Evolutionary conservation across 2,797 vertebrate species (phyloP), one percentile per base, ranked within the genome.

Genomic region (Rhinatrema bivittatum): DNA sequence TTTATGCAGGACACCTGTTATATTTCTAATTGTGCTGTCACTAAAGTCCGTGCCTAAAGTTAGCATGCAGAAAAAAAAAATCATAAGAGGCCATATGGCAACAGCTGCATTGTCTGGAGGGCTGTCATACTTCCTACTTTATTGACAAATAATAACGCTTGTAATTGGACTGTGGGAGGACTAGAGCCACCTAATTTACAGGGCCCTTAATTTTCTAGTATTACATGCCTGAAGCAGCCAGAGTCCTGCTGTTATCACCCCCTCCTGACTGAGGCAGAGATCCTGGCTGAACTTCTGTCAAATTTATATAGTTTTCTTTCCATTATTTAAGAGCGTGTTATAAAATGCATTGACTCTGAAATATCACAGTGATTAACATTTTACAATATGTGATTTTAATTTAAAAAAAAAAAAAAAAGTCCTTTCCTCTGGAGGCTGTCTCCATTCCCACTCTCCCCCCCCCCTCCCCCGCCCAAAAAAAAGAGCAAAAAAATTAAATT

Each of bases 61-160:
- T 56, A 29, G 0, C 29, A 51, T n/a, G n/a, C n/a, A n/a, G n/a
- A 50, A 59, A 16, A 14, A 50, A 62, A 40, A 56, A 21, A 46
- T 60, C 34, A 3, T 19, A 15, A 8, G 30, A n/a, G 48, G 56
- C 56, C 58, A 67, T 62, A 53, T 59, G 50, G 54, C 32, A 68
- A 42, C 54, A 50, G 53, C 68, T 70, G 60, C 44, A 50, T 63
- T 71, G 58, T 68, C 62, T 68, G 33, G 66, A 68, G 45, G 45
- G 42, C 30, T 48, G 55, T 27, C 36, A 65, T 67, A 64, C 67
- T 60, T 66, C 41, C 15, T 53, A 31, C 47, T 74, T 76, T 67
- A 79, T 66, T 69, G 67, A 72, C 62, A 73, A 77, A 76, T 70
- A 68, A 71, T 76, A 72, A 72, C 76, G 43, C 25, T 47, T 47